Conservation (phyloP, 1,140 invertebrate species). For the Triops longicaudatus region DNA sequence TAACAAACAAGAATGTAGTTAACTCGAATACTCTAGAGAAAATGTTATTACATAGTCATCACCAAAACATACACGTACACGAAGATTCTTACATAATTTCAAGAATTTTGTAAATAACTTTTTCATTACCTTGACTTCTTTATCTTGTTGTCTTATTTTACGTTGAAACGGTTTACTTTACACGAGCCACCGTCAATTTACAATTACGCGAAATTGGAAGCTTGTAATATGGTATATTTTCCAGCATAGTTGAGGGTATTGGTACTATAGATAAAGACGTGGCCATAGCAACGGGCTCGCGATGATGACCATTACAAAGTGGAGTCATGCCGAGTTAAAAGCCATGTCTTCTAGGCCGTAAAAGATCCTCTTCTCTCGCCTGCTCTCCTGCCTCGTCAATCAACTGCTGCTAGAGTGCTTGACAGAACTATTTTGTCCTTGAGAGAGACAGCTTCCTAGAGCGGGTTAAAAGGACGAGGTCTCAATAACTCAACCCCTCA, state of each 20-base stretch:
- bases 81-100: too few species aligned
- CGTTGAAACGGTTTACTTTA: too few species aligned
- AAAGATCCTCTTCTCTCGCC: not conserved
- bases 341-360: not conserved
- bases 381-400: not conserved
- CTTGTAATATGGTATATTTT: too few species aligned
- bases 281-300: not conserved
- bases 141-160: too few species aligned
- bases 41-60: too few species aligned
- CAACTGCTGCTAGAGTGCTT: not conserved
- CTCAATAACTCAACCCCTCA: not conserved
- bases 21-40: too few species aligned
- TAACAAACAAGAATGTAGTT: too few species aligned
- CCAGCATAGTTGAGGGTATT: not conserved
- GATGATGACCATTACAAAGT: conserved; percentile 9
- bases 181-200: too few species aligned
- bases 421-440: not conserved
- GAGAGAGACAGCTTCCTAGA: not conserved
- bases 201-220: too few species aligned
- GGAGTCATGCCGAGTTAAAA: conserved; percentile 5
- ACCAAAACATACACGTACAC: too few species aligned
- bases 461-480: not conserved
- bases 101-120: too few species aligned
- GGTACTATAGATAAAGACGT: not conserved
- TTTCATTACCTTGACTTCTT: too few species aligned